Conservation (phyloP, 2,888 invertebrate genomes). For the Andricus curvator region DNA sequence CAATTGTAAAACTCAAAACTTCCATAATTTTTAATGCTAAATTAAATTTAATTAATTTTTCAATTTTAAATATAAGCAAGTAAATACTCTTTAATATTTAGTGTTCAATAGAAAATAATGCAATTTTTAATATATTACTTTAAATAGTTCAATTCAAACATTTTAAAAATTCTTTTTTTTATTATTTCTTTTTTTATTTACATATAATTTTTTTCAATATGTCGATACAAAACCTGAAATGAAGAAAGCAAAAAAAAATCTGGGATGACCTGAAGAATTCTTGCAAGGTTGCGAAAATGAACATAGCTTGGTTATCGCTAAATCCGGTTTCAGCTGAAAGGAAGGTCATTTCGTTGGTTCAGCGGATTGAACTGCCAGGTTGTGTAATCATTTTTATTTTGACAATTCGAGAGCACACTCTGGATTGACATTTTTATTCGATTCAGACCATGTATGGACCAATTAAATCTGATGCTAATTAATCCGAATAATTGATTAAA, state of each 20-base stretch:
- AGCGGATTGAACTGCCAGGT: slow-evolving; percentile 11
- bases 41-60: too few species aligned
- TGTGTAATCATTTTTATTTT: slow-evolving; percentile 15
- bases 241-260: background rate
- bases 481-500: background rate
- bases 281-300: background rate
- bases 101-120: too few species aligned
- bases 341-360: background rate
- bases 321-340: background rate
- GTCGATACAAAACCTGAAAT: background rate
- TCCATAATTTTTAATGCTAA: too few species aligned
- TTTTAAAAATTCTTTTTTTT: too few species aligned
- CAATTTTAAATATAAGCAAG: too few species aligned
- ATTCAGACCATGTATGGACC: background rate
- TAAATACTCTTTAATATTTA: too few species aligned
- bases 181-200: too few species aligned
- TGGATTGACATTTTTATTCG: background rate
- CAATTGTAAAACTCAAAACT: too few species aligned
- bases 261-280: background rate
- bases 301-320: background rate
- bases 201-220: background rate
- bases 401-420: slow-evolving; percentile 21
- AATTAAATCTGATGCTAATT: background rate
- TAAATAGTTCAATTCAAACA: too few species aligned
- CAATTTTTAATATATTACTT: too few species aligned